Percentiles rank a stretch among this genome's conserved stretches.
Conservation (phyloP, 2,888 invertebrate species). For the Orthosia gracilis region DNA sequence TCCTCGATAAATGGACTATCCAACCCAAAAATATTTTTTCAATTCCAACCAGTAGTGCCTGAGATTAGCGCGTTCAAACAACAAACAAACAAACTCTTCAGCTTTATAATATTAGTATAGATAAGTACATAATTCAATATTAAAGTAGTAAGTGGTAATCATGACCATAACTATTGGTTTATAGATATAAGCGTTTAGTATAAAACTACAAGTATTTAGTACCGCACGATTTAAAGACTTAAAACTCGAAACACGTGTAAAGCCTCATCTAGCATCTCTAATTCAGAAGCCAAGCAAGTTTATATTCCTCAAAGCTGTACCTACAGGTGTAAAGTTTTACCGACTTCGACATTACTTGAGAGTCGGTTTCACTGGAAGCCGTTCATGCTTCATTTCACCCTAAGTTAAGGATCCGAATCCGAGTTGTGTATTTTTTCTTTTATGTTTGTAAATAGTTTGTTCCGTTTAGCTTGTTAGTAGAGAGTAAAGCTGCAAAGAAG, state of each 20-base stretch:
- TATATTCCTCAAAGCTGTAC: slow-evolving; percentile 32
- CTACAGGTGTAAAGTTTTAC: slow-evolving; percentile 58
- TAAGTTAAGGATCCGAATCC: slow-evolving; percentile 33
- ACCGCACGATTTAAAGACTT: not conserved
- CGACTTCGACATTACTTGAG: slow-evolving; percentile 24
- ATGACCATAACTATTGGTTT: no score
- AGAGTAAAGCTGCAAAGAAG: not conserved
- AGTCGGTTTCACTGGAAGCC: slow-evolving; percentile 40
- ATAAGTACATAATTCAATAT: no score
- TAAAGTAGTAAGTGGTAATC: no score
- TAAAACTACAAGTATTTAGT: no score
- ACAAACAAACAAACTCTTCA: no score
- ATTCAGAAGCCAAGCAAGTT: slow-evolving; percentile 20
- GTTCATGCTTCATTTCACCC: slow-evolving; percentile 47
- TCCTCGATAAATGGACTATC: no score
- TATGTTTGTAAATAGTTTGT: slow-evolving; percentile 15
- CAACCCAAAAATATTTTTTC: no score
- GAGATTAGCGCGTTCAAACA: no score
- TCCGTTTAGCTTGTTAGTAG: slow-evolving; percentile 26
- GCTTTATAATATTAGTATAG: no score
- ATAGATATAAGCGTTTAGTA: no score
- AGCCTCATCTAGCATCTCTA: slow-evolving; percentile 16
- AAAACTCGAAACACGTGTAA: not conserved
- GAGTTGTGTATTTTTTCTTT: slow-evolving; percentile 16
- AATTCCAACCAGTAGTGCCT: no score